Evolutionary conservation across 2,888 invertebrate species (phyloP), one percentile per base, ranked within the genome.

Genomic region (Hydroisotoma schaefferi): DNA sequence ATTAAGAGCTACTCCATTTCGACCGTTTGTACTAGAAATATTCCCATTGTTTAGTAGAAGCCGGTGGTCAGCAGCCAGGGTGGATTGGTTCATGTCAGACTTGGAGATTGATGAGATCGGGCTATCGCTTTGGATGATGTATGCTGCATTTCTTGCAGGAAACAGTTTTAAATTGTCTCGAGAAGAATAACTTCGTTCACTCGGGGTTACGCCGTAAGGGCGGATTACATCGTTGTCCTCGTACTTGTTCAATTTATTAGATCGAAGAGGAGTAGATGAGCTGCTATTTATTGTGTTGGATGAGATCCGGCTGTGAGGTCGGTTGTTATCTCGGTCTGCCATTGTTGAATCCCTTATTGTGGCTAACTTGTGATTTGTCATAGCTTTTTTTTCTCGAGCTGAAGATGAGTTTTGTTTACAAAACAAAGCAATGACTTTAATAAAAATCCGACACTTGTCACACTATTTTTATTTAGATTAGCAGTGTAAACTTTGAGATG

Each of bases 141-240:
- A 58, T 37, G 43, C 52, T 46, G 52, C 53, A 20, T 57, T 57
- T 44, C 65, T 37, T 27, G 57, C 54, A 4, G 65, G 65, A 55
- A 65, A 65, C 43, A 65, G 29, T 44, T 60, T 65, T 8, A 65
- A 47, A 33, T 65, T 62, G 47, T 65, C 65, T 38, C 57, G 40
- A n/a, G 44, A 48, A 5, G 33, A 33, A 15, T 5, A 18, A 6
- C 15, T 47, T 8, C 8, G 4, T n/a, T 5, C 27, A 27, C n/a
- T 55, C 46, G 28, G 49, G 52, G 12, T 40, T 46, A 4, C 58
- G 38, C 12, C 55, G 51, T 26, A 54, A 38, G 23, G 27, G 55
- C 49, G 27, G 3, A 49, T 26, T 18, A 49, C 20, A 49, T 49
- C 49, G 28, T 18, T 49, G 23, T 57, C 57, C 25, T 43, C 23